Percentiles rank a stretch among this genome's conserved stretches.
These are phyloP conservation scores for Drosophila dives DNA, from an alignment of 2,888 invertebrate species.

Conservation along the genomic window DNA sequence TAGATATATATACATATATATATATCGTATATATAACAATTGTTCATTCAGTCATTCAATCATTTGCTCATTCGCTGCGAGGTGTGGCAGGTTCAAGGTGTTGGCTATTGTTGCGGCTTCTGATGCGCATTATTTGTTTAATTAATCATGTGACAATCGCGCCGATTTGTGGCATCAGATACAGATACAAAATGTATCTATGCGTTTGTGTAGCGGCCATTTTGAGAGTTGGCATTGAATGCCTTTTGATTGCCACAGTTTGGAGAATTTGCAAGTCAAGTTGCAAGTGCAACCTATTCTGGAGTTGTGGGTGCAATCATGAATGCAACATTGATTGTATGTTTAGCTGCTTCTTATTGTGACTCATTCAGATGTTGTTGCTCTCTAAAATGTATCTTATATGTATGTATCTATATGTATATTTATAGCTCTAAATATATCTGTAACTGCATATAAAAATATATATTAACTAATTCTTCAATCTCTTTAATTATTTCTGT, in stretches of 20 bases:
- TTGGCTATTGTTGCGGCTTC: conserved; percentile 36
- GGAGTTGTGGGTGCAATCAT: neutral
- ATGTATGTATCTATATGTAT: neutral
- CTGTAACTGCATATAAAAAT: neutral
- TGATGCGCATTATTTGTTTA: conserved; percentile 61
- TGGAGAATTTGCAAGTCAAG: neutral
- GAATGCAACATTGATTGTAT: neutral
- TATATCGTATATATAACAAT: conserved; percentile 49
- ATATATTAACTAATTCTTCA: neutral
- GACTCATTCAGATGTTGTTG: neutral
- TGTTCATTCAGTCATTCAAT: conserved; percentile 62
- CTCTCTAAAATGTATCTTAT: no score
- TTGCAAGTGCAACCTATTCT: neutral
- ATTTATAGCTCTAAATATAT: neutral
- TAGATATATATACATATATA: neutral
- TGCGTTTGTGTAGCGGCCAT: conserved; percentile 10
- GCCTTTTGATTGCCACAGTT: neutral
- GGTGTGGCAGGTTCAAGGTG: conserved; percentile 62
- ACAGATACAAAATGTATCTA: conserved; percentile 52
- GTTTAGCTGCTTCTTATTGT: neutral
- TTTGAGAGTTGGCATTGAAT: conserved; percentile 19
- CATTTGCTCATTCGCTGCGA: conserved; percentile 20
- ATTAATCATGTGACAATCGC: conserved; percentile 76
- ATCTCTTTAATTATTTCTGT: neutral
- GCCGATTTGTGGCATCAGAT: conserved; percentile 49